Evolutionary conservation across 2,888 invertebrate species (phyloP).

Genomic region (Mystacides longicornis): DNA sequence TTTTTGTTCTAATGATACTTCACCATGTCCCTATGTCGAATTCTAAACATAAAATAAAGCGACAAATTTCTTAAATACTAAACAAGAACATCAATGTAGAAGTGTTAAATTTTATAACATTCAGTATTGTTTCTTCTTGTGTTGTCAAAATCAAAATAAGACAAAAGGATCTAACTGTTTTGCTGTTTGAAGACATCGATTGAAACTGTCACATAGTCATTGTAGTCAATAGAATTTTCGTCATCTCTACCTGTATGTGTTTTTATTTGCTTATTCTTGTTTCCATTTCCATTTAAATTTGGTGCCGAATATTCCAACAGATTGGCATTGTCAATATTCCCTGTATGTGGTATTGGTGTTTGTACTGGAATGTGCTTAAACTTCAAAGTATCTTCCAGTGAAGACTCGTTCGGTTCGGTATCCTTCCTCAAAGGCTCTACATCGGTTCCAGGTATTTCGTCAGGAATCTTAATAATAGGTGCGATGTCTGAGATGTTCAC

Average conservation of each 20-base stretch:
- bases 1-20: too few species aligned
- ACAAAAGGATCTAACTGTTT: too few species aligned
- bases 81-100: too few species aligned
- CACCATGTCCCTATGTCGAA: too few species aligned
- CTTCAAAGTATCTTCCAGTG: not conserved
- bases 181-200: constrained; percentile 13
- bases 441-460: not conserved
- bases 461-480: not conserved
- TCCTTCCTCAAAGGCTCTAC: not conserved
- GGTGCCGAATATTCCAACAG: constrained; percentile 11
- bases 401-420: not conserved
- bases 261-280: not conserved
- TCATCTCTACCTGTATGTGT: constrained; percentile 1
- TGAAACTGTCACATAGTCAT: constrained; percentile 5
- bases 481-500: not conserved
- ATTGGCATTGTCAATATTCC: constrained; percentile 8
- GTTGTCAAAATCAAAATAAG: too few species aligned
- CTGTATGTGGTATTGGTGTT: constrained; percentile 7
- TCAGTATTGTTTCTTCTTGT: too few species aligned
- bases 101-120: too few species aligned
- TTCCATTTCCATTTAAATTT: not conserved
- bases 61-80: too few species aligned
- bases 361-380: not conserved
- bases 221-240: constrained; percentile 7
- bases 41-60: too few species aligned